Evolutionary conservation across 2,888 invertebrate species (phyloP), one percentile per base, ranked within the genome.

Genomic region (Scaptomyza polygonia): DNA sequence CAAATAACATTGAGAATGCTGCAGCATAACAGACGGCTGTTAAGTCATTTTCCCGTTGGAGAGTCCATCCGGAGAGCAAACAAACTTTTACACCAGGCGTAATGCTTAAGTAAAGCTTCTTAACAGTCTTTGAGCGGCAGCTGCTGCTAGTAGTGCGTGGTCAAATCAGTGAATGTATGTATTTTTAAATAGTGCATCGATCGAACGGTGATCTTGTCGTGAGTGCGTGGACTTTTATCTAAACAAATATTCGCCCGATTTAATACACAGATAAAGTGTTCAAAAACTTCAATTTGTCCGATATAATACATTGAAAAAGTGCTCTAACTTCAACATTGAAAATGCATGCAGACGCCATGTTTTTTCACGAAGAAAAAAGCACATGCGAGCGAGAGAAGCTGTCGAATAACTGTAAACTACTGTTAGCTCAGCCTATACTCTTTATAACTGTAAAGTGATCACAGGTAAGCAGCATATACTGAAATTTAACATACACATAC

Each of bases 101-200:
- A 44, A 14, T 3, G 1, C 16, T 42, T 39, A 12, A 64, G 12
- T 42, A 32, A 12, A 64, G 12, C 39, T 32, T 7, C 16, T 63
- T 16, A 43, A 43, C 29, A 34, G 43, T 44, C 14, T n/a, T 8
- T 1, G 12, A 14, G 6, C 21, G 12, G 12, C 14, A 21, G 45
- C 12, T 3, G 25, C 1, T 30, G n/a, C 27, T n/a, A 29, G 29
- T 5, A 12, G 27, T 51, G 27, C 42, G 42, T 18, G 14, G 21
- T n/a, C 1, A 8, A 25, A 14, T n/a, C 4, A 47, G 7, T 16
- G 7, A 18, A 12, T 12, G 12, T 7, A 29, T 16, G n/a, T n/a
- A 30, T 47, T 0, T 0, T 12, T 18, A 18, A 47, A 16, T 12
- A 11, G 0, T 4, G 5, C 6, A 30, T 45, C 16, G 16, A 29